phyloP scores from a whole-genome alignment of 2,113 vertebrate genomes.

The Chlamydotis undulata region DNA sequence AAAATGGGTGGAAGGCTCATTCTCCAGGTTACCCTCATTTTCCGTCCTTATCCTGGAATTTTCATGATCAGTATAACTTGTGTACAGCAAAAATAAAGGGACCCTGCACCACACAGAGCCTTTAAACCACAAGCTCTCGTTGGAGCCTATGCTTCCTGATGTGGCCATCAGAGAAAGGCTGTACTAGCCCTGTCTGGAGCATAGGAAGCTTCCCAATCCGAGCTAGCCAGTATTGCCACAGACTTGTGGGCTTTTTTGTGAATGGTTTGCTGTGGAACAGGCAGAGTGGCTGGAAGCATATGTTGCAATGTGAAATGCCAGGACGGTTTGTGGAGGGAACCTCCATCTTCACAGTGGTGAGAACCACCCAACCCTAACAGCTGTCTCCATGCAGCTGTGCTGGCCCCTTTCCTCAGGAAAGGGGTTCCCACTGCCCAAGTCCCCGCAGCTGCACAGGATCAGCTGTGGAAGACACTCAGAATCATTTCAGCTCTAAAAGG shows the following conservation, averaged over 20 bases:
- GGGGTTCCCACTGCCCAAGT: neutral
- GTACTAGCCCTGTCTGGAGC: neutral
- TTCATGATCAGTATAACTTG: neutral
- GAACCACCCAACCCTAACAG: neutral
- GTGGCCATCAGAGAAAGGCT: neutral
- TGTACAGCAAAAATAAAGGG: neutral
- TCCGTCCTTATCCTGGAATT: neutral
- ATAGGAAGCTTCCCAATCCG: neutral
- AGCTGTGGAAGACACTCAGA: neutral
- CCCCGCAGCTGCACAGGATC: neutral
- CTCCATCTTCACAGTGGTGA: neutral
- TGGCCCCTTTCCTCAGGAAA: neutral
- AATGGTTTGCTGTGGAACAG: neutral
- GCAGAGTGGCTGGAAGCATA: neutral
- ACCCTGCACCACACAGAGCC: neutral
- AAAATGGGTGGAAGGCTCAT: neutral
- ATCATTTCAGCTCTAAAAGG: neutral
- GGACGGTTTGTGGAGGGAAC: neutral
- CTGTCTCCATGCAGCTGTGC: conserved; percentile 20
- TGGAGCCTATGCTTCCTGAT: rapidly evolving
- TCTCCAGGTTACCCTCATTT: neutral
- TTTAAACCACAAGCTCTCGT: neutral
- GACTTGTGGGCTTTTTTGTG: neutral
- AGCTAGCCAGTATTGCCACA: neutral
- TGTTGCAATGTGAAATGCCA: neutral